phyloP scores from a whole-genome alignment of 35 echinoderm and acorn worm genomes.

The Lytechinus variegatus region DNA sequence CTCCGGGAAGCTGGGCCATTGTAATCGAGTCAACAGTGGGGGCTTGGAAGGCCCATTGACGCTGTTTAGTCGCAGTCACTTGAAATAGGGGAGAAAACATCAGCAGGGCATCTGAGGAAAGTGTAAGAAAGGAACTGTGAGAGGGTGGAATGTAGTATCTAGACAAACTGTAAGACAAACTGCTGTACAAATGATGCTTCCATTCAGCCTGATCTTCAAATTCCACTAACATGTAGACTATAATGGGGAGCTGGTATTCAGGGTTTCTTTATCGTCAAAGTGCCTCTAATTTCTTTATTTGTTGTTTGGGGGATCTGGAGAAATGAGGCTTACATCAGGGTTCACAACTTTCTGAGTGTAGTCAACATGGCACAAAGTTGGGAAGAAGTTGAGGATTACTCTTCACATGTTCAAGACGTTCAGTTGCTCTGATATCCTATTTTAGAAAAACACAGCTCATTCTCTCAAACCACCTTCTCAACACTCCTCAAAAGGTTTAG shows the following conservation, averaged over 20 bases:
- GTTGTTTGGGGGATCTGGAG: neutral
- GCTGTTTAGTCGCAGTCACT: slow-evolving; percentile 41
- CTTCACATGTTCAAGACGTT: neutral
- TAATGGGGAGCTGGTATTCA: slow-evolving; percentile 10
- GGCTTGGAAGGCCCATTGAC: slow-evolving; percentile 25
- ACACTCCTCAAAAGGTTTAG: neutral
- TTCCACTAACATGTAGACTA: neutral
- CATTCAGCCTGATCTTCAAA: slow-evolving; percentile 18
- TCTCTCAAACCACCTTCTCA: neutral
- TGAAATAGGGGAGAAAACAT: slow-evolving; percentile 33
- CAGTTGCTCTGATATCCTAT: neutral
- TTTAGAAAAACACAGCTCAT: neutral
- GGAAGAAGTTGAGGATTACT: neutral
- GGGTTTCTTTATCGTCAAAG: neutral
- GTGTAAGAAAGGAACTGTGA: neutral
- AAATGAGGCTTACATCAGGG: neutral
- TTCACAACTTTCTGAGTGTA: neutral
- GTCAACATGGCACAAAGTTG: neutral
- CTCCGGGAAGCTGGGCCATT: neutral
- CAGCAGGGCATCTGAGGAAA: neutral
- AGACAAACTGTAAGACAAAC: neutral
- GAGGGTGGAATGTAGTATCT: neutral
- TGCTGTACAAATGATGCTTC: neutral
- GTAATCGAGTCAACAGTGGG: slow-evolving; percentile 16
- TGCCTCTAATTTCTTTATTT: neutral